Evolutionary conservation across 2,797 vertebrate genomes (phyloP), one percentile per base, ranked within the genome.

Genomic region (Aulostomus chinensis): DNA sequence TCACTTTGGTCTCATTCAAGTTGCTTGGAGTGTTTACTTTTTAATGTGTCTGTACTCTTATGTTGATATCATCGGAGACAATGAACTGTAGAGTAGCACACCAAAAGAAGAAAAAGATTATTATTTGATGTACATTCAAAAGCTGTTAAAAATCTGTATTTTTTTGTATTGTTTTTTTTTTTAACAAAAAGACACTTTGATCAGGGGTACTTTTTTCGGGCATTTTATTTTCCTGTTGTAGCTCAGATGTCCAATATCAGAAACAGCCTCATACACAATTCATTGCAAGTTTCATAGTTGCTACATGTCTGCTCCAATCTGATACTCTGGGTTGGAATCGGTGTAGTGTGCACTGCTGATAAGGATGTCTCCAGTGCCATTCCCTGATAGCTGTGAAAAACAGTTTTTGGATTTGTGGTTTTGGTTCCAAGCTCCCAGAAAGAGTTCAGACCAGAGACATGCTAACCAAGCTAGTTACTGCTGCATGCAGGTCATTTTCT

Each of bases 11-110:
- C 47, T 65, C 70, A 72, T 68, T 81, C 41, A 61, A 82, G 8
- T 82, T 59, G 47, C 39, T 75, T 77, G 76, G 75, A 80, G 58
- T 59, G 69, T 69, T 67, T 48, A 63, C 71, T 80, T 78, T 82
- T 71, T 54, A 79, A 79, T 58, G 56, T 63, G 43, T 50, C 30
- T 30, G 13, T 25, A 26, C 40, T 60, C 59, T 67, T 66, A 71
- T 74, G 61, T 69, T 58, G 68, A 63, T 50, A 63, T 65, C 76
- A 69, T 66, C 55, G 53, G 43, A 78, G 33, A 61, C 50, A 66
- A n/a, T 50, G 54, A 77, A 68, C 70, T 65, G 41, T 32, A 40
- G 56, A 45, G 22, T 32, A 72, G 67, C 68, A 60, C 63, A 48
- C 18, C 32, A 18, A 58, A 77, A 69, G n/a, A n/a, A n/a, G n/a